These are phyloP conservation scores for Toxotes chatareus DNA, from an alignment of 2,113 vertebrate genomes.

Conservation along the genomic window DNA sequence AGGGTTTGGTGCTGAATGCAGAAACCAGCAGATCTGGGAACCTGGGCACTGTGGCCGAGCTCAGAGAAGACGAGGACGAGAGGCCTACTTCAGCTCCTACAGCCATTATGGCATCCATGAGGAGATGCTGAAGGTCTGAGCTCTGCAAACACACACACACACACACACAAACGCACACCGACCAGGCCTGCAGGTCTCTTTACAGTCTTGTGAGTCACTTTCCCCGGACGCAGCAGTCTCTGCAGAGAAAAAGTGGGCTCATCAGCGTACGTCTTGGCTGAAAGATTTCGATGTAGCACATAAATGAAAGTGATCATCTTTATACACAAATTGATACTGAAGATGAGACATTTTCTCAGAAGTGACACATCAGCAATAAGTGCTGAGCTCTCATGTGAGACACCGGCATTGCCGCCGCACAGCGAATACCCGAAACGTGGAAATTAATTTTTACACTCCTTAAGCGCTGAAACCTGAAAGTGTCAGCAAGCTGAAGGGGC, in stretches of 20 bases:
- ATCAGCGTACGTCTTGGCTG: conserved; percentile 49
- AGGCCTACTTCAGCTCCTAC: conserved; percentile 97
- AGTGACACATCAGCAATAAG: conserved; percentile 72
- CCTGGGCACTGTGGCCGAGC: conserved; percentile 83
- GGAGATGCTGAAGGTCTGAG: conserved; percentile 96
- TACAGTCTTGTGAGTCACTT: conserved; percentile 16
- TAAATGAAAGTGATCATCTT: conserved; percentile 57
- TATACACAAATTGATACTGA: conserved; percentile 41
- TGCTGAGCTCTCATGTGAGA: conserved; percentile 57
- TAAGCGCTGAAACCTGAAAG: conserved; percentile 42
- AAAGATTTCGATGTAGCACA: conserved; percentile 55
- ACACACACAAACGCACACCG: neutral
- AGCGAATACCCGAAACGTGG: conserved; percentile 13
- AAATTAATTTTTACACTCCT: conserved; percentile 61
- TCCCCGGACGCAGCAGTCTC: neutral
- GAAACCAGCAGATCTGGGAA: conserved; percentile 80
- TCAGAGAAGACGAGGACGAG: conserved; percentile 93
- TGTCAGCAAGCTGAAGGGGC: conserved; percentile 42
- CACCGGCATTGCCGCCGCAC: conserved; percentile 3
- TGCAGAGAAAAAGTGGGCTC: conserved; percentile 24
- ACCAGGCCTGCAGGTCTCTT: conserved; percentile 24
- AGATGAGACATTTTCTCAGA: conserved; percentile 55
- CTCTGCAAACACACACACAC: conserved; percentile 21
- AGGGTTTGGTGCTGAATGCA: conserved; percentile 91
- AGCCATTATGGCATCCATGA: conserved; percentile 96